Evolutionary conservation across 2,888 invertebrate species (phyloP), one percentile per base, ranked within the genome.

Genomic region (Plagodis dolabraria): DNA sequence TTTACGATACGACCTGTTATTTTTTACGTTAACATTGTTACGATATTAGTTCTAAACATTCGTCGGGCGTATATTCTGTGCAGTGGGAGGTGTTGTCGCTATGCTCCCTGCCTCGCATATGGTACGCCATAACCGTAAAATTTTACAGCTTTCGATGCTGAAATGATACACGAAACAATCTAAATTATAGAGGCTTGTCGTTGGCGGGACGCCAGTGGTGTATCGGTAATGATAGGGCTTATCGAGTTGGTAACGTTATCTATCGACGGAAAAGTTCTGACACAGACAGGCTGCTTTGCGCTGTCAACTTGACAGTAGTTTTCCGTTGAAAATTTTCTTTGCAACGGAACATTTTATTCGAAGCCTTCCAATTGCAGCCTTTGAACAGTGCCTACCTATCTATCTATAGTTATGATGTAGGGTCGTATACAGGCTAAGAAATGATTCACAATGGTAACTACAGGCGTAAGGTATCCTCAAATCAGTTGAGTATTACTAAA

Each of bases 141-240:
- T 92, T 92, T 92, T 90, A 92, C 90, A 85, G 90, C 73, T 80
- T 83, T 84, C 86, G 86, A 89, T 88, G 86, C 86, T 86, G 82
- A 90, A 92, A 89, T 92, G 92, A 92, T 89, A 90, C 90, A 90
- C 86, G 89, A 87, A 92, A 91, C 90, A 89, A 89, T 89, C 85
- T 90, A 88, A 89, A 87, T 90, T 91, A 91, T 85, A 80, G 83
- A 80, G 71, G 71, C 74, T 79, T 83, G 80, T 79, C 77, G 68
- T 80, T 91, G 91, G 91, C 91, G 78, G 47, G 64, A 51, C 70
- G 87, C 91, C 91, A 90, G 84, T 75, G 69, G 68, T 76, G 72
- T 75, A 71, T 81, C 82, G 82, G 81, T 86, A 85, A 88, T 88
- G 88, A 89, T 87, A 84, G 80, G 78, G 81, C 77, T 86, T 79